phyloP scores from a whole-genome alignment of 2,797 vertebrate genomes.

The Ibycter americanus region DNA sequence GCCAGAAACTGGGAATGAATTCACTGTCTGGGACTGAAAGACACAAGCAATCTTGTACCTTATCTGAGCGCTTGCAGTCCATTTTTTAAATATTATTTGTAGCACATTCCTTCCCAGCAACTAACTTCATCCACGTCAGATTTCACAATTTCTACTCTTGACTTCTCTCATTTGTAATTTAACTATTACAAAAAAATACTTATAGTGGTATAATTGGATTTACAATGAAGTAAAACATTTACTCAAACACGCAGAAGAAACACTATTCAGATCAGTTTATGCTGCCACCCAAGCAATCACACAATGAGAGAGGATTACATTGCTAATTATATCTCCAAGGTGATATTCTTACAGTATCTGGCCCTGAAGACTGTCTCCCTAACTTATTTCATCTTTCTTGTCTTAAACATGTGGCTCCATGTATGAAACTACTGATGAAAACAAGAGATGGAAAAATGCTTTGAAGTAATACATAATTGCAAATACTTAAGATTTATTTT shows the following conservation, averaged over 20 bases:
- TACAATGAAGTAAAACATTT: neutral
- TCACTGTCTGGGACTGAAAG: neutral
- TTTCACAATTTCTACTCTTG: neutral
- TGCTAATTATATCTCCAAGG: neutral
- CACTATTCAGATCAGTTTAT: accelerated
- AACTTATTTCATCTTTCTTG: neutral
- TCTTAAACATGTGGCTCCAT: neutral
- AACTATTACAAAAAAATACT: neutral
- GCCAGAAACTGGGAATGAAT: neutral
- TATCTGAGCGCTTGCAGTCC: neutral
- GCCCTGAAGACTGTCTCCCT: neutral
- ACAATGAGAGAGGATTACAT: neutral
- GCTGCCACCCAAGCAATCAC: neutral
- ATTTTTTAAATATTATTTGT: neutral
- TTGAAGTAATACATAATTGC: neutral
- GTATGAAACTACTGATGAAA: neutral
- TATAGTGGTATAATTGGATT: neutral
- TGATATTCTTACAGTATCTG: neutral
- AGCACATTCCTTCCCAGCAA: neutral
- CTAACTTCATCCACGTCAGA: neutral
- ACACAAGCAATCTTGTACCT: neutral
- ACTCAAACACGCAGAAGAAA: neutral
- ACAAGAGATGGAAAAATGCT: neutral
- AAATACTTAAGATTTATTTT: neutral
- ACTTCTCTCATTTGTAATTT: neutral